Base-by-base conservation (phyloP, 2,797 vertebrate species). In the Discoglossus pictus region DNA sequence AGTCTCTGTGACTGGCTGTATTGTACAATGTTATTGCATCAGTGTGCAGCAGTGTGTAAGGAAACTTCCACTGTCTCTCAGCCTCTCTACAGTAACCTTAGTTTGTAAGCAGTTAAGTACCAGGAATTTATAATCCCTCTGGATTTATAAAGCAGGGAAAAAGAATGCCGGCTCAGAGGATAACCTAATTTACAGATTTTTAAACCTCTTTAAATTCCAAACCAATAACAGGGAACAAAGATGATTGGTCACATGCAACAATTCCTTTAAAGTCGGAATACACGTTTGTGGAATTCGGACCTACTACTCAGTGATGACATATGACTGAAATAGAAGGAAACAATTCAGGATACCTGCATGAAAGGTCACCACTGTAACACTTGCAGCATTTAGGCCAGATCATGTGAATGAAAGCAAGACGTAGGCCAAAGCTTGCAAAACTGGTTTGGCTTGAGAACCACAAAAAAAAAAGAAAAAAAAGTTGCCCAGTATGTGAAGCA, bases 71-170 rank as follows among this genome's bases (percentile, higher is more conserved):
- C 27, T 4, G 27, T 31, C 27, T 8, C 27, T 31, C 27, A 31
- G 27, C 8, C n/a, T n/a, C n/a, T n/a, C n/a, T n/a, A 36, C 1
- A 12, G 5, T 23, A 23, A 25, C 10, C 7, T 43, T 43, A 16
- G 20, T 10, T 50, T 20, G 6, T 4, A 43, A 16, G 15, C 10
- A 13, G 52, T 64, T 64, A 58, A 56, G 9, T 13, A 36, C 18
- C 15, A 64, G 52, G 68, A 71, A 71, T 71, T 51, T 64, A 71
- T 71, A 71, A 71, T 64, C 60, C 35, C 23, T 18, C 12, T 1
- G 20, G 61, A 34, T 51, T 63, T 64, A 47, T 54, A 40, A 17
- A 12, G 42, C 13, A 43, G 38, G 43, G 60, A 64, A 25, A 13
- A 34, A 38, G 44, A 25, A 44, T 55, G 56, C 35, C 27, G n/a